Percentiles rank a stretch among this genome's conserved stretches.
Conservation (phyloP, 2,113 vertebrate genomes). For the Otocyon megalotis region DNA sequence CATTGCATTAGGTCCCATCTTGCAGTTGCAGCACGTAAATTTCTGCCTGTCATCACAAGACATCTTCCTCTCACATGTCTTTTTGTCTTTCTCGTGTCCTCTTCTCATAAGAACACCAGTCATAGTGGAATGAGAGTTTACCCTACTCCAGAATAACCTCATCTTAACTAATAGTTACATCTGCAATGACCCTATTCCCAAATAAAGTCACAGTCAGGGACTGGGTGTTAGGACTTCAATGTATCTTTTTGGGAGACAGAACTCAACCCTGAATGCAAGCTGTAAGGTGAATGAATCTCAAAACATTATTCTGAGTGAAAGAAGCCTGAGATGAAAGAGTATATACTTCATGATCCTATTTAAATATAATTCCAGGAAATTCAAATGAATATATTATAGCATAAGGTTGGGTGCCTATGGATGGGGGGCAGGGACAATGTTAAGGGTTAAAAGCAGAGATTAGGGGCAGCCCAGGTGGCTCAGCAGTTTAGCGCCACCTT, state of each 20-base stretch:
- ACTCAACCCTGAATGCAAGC: background rate
- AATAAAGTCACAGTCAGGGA: background rate
- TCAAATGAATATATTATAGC: background rate
- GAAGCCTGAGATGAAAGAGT: background rate
- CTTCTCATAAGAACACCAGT: background rate
- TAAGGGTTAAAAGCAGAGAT: background rate
- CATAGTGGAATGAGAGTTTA: background rate
- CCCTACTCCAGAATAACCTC: background rate
- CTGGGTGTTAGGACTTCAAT: background rate
- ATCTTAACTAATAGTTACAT: background rate
- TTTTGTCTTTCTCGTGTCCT: background rate
- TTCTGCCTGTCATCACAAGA: background rate
- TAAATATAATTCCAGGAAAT: constrained; percentile 19
- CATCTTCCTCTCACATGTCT: background rate
- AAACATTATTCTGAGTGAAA: constrained; percentile 18
- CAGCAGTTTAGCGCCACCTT: no score
- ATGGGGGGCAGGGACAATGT: background rate
- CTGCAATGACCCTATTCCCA: background rate
- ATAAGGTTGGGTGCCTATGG: background rate
- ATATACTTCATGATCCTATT: background rate
- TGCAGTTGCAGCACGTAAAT: background rate
- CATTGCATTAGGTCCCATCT: background rate
- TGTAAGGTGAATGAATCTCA: background rate
- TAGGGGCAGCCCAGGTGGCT: no score
- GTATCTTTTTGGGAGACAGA: background rate